Base-by-base conservation (phyloP, 2,797 vertebrate species). In the Phrynocephalus vlangalii region DNA sequence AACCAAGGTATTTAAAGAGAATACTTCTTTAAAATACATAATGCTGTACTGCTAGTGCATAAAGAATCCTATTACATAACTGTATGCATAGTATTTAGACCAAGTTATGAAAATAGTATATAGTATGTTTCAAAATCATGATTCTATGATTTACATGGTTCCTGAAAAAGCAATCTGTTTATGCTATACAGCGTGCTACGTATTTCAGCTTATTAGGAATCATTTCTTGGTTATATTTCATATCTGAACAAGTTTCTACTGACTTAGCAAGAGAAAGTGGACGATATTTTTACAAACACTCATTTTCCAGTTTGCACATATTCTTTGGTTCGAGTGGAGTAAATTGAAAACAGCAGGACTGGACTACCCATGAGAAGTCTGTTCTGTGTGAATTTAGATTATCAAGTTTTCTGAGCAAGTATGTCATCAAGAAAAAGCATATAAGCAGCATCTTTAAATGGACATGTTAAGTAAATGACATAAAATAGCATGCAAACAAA, bases 91-190 rank as follows among this genome's bases (percentile, higher is more conserved):
- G 77, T 76, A 63, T 88, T 83, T 68, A 33, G 15, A 86, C 81
- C 79, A 71, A 85, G 5, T 86, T 75, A 86, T 24, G 84, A 90
- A 91, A 94, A 91, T 79, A 81, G 28, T 22, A 90, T 86, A 82
- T 48, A 81, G n/a, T 33, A 15, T 73, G 84, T 84, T 81, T 70
- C 78, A 89, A 89, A 84, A 91, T 79, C 86, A 48, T 44, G 38
- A 44, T 44, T 44, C 38, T 44, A 44, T 44, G 38, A 44, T 44
- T 44, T 44, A 68, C 30, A 70, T 28, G 30, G 73, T 72, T 88
- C 70, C 48, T 81, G 50, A 68, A 85, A 22, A 81, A 76, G 73
- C 33, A 78, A 38, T 87, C 66, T 89, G 26, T 73, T 78, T 87
- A 68, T 82, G 48, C 44, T 67, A n/a, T 50, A 68, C 13, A 75